Conservation (phyloP, 1,140 invertebrate species). For the Thaumatotibia leucotreta region DNA sequence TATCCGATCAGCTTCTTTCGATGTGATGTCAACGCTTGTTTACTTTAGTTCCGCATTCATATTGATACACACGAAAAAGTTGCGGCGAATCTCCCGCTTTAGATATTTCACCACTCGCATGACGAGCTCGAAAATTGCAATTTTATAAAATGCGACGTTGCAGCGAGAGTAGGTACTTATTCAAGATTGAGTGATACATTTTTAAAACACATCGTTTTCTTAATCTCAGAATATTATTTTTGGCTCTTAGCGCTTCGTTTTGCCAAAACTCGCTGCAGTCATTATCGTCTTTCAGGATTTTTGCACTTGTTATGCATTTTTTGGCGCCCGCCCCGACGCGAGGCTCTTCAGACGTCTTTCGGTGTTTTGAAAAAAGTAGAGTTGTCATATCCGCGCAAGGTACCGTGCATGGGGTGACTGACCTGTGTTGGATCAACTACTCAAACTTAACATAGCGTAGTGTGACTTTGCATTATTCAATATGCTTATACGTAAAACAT, state of each 20-base stretch:
- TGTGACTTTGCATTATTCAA: no score
- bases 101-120: neutral
- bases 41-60: conserved; percentile 5
- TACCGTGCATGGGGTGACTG: conserved; percentile 42
- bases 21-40: conserved; percentile 29
- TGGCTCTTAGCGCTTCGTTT: neutral
- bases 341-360: conserved; percentile 48
- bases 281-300: conserved; percentile 7
- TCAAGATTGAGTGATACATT: neutral
- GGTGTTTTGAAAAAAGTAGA: conserved; percentile 49
- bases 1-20: conserved; percentile 50
- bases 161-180: neutral
- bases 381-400: conserved; percentile 40
- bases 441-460: neutral
- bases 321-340: conserved; percentile 19
- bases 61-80: neutral
- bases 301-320: neutral
- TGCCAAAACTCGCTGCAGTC: conserved; percentile 4
- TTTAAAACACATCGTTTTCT: neutral
- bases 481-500: no score
- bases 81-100: neutral
- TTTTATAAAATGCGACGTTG: neutral
- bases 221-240: neutral
- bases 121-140: neutral
- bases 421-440: conserved; percentile 29